Base-by-base conservation (phyloP, 2,113 vertebrate genomes). In the Elephas maximus region DNA sequence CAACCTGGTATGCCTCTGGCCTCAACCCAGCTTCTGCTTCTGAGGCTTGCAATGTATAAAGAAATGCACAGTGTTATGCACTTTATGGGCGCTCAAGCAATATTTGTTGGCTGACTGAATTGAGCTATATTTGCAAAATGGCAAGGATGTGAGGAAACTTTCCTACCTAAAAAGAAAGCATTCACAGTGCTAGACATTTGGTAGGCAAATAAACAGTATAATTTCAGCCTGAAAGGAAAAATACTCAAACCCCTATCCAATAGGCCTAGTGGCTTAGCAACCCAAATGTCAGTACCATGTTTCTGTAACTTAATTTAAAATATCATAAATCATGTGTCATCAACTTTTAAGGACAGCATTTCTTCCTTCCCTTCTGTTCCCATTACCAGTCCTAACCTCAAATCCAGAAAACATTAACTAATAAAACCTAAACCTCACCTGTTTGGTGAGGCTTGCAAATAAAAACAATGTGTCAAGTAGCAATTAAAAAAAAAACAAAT, bases 41-140 rank as follows among this genome's bases (percentile, higher is more conserved):
- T 80, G 78, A 91, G 24, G 30, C 77, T 95, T 95, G 71, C 51
- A 90, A 84, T 67, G 26, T 92, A 95, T 88, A 95, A 97, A 88
- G 89, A 98, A 95, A 96, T 90, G 65, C 44, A 96, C 81, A 95
- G 82, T 96, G 85, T 94, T 97, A 90, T 93, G 69, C 79, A 94
- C 74, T 97, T 96, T 95, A 93, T 45, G 63, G 91, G 76, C 2
- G 3, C 91, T 96, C 93, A 95, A 97, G 93, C 74, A 96, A 94
- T 96, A 96, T 96, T 97, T 97, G 93, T 96, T 96, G 91, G 94
- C 95, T 97, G 82, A 91, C 67, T 97, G 93, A 96, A 96, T 94
- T 96, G 94, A 97, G 88, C 94, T 97, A 96, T 96, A 97, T 97
- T 97, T 98, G 93, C 88, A 98, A 97, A 98, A 97, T 96, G 94